phyloP scores from a whole-genome alignment of 2,888 invertebrate genomes.

The Erebia palarica region DNA sequence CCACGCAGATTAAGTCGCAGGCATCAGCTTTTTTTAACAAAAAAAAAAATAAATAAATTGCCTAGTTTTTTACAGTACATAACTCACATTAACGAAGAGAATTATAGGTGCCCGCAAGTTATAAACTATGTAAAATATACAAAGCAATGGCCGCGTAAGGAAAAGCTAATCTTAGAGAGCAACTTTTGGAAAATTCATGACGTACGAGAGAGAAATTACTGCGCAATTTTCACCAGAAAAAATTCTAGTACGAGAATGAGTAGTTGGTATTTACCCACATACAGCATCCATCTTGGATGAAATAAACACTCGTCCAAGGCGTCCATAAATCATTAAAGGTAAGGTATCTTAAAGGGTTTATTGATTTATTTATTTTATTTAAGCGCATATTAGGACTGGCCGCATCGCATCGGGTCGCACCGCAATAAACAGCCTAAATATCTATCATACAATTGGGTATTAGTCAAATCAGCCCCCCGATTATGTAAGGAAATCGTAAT shows the following conservation, averaged over 20 bases:
- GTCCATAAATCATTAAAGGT: constrained; percentile 7
- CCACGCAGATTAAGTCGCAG: too few relatives aligned
- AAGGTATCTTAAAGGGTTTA: too few relatives aligned
- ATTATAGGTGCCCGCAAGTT: constrained; percentile 4
- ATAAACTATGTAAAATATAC: constrained; percentile 15
- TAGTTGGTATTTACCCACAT: not conserved
- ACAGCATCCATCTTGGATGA: not conserved
- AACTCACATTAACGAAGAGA: constrained; percentile 2
- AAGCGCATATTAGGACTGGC: too few relatives aligned
- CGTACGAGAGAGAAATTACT: constrained; percentile 22
- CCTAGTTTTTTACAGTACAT: not conserved
- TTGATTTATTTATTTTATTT: too few relatives aligned
- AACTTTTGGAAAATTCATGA: constrained; percentile 26
- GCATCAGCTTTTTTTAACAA: too few relatives aligned
- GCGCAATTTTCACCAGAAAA: constrained; percentile 20
- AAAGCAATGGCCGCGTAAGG: constrained; percentile 11
- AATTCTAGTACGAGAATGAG: not conserved
- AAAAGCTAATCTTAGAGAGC: constrained; percentile 11
- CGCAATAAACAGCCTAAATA: too few relatives aligned
- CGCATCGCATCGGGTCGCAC: too few relatives aligned
- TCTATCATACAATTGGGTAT: too few relatives aligned
- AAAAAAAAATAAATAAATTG: too few relatives aligned
- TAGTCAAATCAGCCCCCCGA: too few relatives aligned
- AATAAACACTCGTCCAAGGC: too few relatives aligned
- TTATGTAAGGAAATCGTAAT: too few relatives aligned